phyloP scores from a whole-genome alignment of 2,113 vertebrate species.

The Thunnus maccoyii region DNA sequence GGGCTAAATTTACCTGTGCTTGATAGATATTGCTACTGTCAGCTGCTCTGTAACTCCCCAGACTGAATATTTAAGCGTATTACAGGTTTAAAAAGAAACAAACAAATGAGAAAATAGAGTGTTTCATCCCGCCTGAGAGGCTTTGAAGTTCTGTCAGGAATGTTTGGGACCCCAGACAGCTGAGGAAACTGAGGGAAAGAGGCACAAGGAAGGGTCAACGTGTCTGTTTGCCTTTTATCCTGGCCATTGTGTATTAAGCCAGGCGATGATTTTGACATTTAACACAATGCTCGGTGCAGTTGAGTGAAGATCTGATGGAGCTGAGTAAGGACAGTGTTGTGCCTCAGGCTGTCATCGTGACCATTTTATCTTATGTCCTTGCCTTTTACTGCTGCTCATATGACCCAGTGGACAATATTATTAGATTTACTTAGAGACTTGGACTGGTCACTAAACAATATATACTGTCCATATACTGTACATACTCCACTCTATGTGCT shows the following conservation, averaged over 20 bases:
- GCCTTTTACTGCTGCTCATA: conserved; percentile 38
- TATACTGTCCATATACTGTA: neutral
- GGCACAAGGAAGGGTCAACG: neutral
- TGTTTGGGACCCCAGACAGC: conserved; percentile 1
- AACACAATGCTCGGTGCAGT: conserved; percentile 31
- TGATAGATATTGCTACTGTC: conserved; percentile 57
- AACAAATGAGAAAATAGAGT: conserved; percentile 3
- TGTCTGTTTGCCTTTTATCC: conserved; percentile 15
- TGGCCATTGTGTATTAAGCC: conserved; percentile 3
- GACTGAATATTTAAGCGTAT: conserved; percentile 29
- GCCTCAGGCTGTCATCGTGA: conserved; percentile 28
- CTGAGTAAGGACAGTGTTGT: conserved; percentile 25
- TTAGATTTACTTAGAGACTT: neutral
- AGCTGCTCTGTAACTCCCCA: conserved; percentile 38
- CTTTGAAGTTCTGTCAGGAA: conserved; percentile 5
- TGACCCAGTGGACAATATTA: conserved; percentile 11
- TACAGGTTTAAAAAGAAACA: neutral
- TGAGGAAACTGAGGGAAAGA: neutral
- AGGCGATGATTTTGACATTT: conserved; percentile 51
- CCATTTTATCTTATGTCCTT: conserved; percentile 39
- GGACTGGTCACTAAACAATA: neutral
- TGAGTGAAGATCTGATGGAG: conserved; percentile 37
- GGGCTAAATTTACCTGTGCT: conserved; percentile 17
- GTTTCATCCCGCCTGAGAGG: conserved; percentile 10
- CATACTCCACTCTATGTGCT: neutral